Conservation (phyloP, 2,797 vertebrate genomes). For the Hybognathus amarus region DNA sequence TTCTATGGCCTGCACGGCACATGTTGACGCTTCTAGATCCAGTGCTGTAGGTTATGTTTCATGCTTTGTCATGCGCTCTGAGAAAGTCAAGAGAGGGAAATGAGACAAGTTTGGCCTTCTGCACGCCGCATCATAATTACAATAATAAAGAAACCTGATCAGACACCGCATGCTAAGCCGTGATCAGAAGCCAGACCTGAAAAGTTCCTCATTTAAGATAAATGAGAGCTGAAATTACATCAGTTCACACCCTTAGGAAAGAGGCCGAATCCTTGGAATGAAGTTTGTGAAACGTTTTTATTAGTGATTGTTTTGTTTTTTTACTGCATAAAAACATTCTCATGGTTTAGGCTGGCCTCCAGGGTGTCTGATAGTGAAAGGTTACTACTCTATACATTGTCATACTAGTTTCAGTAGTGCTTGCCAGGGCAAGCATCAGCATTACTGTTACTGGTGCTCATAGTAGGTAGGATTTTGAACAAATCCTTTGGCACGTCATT, state of each 20-base stretch:
- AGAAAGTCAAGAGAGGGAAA: constrained; percentile 52
- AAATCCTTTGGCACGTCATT: neutral
- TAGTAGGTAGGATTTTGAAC: neutral
- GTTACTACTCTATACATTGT: neutral
- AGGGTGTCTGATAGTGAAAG: constrained; percentile 6
- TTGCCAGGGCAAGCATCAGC: neutral
- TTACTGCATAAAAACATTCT: constrained; percentile 24
- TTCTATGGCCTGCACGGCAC: constrained; percentile 13
- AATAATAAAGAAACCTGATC: constrained; percentile 59
- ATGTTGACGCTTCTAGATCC: neutral
- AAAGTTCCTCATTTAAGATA: constrained; percentile 40
- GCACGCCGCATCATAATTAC: constrained; percentile 53
- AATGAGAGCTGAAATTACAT: constrained; percentile 48
- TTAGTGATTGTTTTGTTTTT: neutral
- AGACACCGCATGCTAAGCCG: constrained; percentile 46
- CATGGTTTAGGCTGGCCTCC: neutral
- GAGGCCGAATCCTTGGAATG: constrained; percentile 28
- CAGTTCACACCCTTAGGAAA: constrained; percentile 37
- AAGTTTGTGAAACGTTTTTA: constrained; percentile 31
- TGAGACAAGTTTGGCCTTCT: constrained; percentile 48
- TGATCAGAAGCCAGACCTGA: constrained; percentile 29
- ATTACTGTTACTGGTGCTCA: neutral
- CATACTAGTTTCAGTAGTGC: constrained; percentile 5
- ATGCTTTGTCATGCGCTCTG: constrained; percentile 48
- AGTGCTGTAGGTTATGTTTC: constrained; percentile 46